Base-by-base conservation (phyloP, 2,888 invertebrate genomes). In the Epinotia demarniana region DNA sequence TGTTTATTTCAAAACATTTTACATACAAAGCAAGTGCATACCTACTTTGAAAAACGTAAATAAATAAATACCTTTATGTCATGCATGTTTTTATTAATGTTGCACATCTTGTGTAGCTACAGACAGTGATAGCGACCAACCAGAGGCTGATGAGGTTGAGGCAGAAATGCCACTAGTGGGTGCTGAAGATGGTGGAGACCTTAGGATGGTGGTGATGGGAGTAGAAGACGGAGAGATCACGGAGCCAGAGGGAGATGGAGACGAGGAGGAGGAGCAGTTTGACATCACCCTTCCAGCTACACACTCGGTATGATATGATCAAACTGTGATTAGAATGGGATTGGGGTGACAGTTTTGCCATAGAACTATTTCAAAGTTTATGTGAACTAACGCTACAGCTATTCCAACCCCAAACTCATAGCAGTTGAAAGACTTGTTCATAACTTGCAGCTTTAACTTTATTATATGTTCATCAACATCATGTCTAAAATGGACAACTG, bases 281-380 rank as follows among this genome's bases (percentile, higher is more conserved):
- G 94, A 94, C 77, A 92, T 92, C 75, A 81, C 89, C 0, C 83
- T 94, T 13, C 86, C 94, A 5, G 91, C 93, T 0, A 79, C 90
- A 77, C 93, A 94, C 78, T 92, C 93, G 6, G 93, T 93, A 18
- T 83, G 86, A 84, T 77, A 9, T 64, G 39, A 16, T 39, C 39
- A 9, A 39, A 39, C 8, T 39, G 39, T 39, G 39, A 39, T 39
- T 9, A 39, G 39, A 39, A 39, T 39, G 9, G 8, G 8, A 9
- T 39, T 39, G 39, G 9, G 8, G 39, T 39, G 39, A 39, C 9
- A 9, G 39, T 39, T 39, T 39, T 39, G 39, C 39, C 8, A 39
- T 39, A 39, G 8, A 9, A 39, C 39, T 39, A 39, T 39, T 0
- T 39, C 39, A 39, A 39, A 39, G 39, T 39, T 39, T 39, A 39